Base-by-base conservation (phyloP, 2,888 invertebrate species). In the Apamea epomidion region DNA sequence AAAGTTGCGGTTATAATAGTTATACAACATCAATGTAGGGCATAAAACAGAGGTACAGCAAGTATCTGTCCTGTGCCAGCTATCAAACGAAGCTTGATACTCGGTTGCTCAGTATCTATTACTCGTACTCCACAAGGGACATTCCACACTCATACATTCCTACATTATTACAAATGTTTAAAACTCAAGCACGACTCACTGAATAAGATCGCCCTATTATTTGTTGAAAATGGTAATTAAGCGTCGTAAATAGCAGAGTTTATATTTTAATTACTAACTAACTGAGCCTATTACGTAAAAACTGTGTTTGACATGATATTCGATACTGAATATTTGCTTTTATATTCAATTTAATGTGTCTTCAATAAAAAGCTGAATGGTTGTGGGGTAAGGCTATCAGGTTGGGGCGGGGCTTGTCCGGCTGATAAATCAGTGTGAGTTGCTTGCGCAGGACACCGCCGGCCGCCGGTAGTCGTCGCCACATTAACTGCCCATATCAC, bases 401-500 rank as follows among this genome's bases (percentile, higher is more conserved):
- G 78, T 73, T 70, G 83, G 86, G 80, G 80, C 87, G 89, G 90
- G 92, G 92, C 92, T 87, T 91, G 83, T 86, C 74, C 73, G 74
- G 80, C 78, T 89, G 90, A 90, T 91, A 91, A 91, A 92, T 92
- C 89, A 89, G 83, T 81, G 85, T 84, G 85, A 79, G 86, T 83
- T 78, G 76, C 71, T 37, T 68, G 76, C 83, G 79, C 78, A 80
- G 88, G 78, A 87, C 85, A 72, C n/a, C 51, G 64, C 60, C 74
- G 75, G 72, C 58, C 80, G 62, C 58, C 74, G 81, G 74, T 78
- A 81, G 76, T 73, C 70, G 80, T 87, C 81, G 70, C 76, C 70
- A 80, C 76, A 91, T 91, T 93, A 92, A 92, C 91, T 91, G 90
- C 89, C 90, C 91, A 91, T 93, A 93, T 93, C 92, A 91, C 89